Conservation (phyloP, 2,113 vertebrate species). For the Girardinichthys multiradiatus region DNA sequence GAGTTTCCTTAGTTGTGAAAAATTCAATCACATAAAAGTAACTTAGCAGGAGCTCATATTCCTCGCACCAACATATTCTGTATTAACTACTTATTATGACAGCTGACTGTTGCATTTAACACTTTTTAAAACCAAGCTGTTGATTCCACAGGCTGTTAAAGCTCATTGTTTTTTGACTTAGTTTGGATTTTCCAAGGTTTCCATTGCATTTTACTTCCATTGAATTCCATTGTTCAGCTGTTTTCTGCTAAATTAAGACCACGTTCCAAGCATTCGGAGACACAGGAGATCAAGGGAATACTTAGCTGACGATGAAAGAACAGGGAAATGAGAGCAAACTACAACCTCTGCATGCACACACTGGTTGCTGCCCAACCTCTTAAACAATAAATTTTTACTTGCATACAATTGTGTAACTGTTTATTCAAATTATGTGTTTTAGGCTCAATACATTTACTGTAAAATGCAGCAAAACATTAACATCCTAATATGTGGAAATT, state of each 20-base stretch:
- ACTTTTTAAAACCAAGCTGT: slow-evolving; percentile 38
- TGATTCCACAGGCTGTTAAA: slow-evolving; percentile 14
- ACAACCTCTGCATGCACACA: slow-evolving; percentile 7
- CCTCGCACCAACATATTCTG: slow-evolving; percentile 38
- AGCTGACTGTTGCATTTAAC: slow-evolving; percentile 31
- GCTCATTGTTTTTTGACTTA: background rate
- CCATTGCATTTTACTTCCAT: background rate
- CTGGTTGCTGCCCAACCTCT: slow-evolving; percentile 30
- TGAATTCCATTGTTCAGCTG: background rate
- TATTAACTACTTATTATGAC: slow-evolving; percentile 62
- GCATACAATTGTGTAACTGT: slow-evolving; percentile 71
- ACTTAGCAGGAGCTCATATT: slow-evolving; percentile 28
- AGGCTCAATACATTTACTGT: slow-evolving; percentile 73
- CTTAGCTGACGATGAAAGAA: background rate
- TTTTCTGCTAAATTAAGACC: slow-evolving; percentile 22
- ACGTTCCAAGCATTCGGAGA: slow-evolving; percentile 1
- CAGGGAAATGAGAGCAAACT: slow-evolving; percentile 16
- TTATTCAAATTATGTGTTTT: slow-evolving; percentile 61
- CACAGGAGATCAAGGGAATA: slow-evolving; percentile 3
- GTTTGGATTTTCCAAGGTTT: background rate
- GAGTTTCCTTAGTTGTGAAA: slow-evolving; percentile 27
- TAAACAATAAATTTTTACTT: slow-evolving; percentile 65
- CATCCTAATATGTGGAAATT: slow-evolving; percentile 39
- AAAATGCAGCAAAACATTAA: slow-evolving; percentile 64
- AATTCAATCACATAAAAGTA: slow-evolving; percentile 58